Evolutionary conservation across 2,797 vertebrate species (phyloP).

Genomic region (Spondyliosoma cantharus): DNA sequence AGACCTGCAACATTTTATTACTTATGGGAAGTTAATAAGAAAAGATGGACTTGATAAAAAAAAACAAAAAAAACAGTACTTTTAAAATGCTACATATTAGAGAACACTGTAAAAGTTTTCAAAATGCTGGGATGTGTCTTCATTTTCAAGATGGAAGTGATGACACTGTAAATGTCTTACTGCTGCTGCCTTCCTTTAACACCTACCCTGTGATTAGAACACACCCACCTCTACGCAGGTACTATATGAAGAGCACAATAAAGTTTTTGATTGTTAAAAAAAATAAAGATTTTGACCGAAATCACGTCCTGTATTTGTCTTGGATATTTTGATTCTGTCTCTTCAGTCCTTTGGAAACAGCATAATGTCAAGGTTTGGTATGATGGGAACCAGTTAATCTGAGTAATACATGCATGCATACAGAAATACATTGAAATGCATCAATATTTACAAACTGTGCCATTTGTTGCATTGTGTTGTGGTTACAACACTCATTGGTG

Average conservation of each 20-base stretch:
- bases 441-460: background rate
- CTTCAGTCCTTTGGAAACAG: background rate
- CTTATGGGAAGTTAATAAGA: background rate
- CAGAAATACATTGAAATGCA: background rate
- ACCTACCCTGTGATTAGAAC: background rate
- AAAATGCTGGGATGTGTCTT: constrained; percentile 33
- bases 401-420: too few species aligned
- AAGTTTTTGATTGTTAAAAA: constrained; percentile 14
- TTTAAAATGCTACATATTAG: background rate
- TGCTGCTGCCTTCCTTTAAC: constrained; percentile 33
- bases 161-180: constrained; percentile 36
- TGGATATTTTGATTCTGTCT: background rate
- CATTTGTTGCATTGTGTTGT: background rate
- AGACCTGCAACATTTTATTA: constrained; percentile 8
- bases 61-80: constrained; percentile 1
- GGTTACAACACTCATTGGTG: background rate
- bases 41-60: background rate
- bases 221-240: constrained; percentile 10
- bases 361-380: background rate
- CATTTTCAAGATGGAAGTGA: background rate
- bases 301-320: background rate
- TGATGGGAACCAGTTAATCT: background rate
- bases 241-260: constrained; percentile 21
- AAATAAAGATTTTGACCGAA: constrained; percentile 43
- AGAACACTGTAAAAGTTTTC: constrained; percentile 14